Conservation (phyloP, 1,140 invertebrate genomes). For the Cyrtorhinus lividipennis region DNA sequence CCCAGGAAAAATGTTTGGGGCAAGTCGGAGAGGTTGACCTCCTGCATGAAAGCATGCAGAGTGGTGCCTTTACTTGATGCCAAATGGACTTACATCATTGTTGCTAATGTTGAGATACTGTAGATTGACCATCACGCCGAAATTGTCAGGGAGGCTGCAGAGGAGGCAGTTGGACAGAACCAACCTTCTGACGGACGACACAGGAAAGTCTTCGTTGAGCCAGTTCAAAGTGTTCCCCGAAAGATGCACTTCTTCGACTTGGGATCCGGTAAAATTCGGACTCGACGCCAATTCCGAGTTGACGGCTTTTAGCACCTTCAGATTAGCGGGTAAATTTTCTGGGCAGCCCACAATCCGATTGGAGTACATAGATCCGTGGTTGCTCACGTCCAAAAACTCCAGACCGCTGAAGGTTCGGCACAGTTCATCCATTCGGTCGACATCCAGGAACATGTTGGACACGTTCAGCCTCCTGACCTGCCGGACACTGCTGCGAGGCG, state of each 20-base stretch:
- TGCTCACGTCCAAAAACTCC: background rate
- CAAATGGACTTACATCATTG: background rate
- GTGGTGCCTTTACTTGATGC: background rate
- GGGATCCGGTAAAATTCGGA: background rate
- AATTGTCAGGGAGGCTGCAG: background rate
- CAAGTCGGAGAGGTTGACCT: too few relatives aligned
- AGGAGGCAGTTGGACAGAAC: background rate
- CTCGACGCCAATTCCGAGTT: background rate
- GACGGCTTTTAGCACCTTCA: background rate
- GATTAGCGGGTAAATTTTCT: background rate
- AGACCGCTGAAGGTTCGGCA: background rate
- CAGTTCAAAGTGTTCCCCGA: background rate
- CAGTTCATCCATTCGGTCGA: background rate
- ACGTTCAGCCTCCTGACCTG: background rate
- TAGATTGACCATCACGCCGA: background rate
- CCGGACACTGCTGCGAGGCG: background rate
- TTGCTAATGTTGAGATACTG: background rate
- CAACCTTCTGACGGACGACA: background rate
- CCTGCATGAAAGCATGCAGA: too few relatives aligned
- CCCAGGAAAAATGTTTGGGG: too few relatives aligned
- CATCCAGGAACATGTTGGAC: background rate
- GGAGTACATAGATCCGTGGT: background rate
- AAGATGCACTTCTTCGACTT: background rate
- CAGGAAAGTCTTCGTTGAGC: background rate
- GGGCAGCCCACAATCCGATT: background rate